Evolutionary conservation across 2,888 invertebrate species (phyloP), one percentile per base, ranked within the genome.

Genomic region (Ferdinandea cuprea): DNA sequence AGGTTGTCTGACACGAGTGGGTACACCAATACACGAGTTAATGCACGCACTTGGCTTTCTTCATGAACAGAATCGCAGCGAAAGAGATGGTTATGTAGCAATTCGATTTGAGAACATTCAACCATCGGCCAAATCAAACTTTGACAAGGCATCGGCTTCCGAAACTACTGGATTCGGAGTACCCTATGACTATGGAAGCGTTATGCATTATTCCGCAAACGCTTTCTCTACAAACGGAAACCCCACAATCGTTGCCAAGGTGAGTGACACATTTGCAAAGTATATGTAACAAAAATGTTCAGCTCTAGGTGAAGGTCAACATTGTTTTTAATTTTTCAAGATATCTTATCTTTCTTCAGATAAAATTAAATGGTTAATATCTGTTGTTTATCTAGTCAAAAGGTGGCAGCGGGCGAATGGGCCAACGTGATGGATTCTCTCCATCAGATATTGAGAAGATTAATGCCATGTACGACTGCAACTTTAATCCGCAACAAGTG

Each of bases 131-230:
- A 92, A 93, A 87, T 92, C 91, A 59, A 96, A 96, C 90, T 96
- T 96, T 89, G 93, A 93, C 84, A 96, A 95, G 89, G 93, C 94
- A 0, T 66, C 92, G n/a, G 87, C 91, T 9, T 90, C 91, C 7
- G 91, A 90, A 30, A 93, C 94, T 0, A 91, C 93, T 58, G 94
- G 93, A 11, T 95, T 92, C 88, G 95, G 95, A 0, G 93, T 96
- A 0, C 91, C 92, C 0, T 96, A 96, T 87, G 96, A 96, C 89
- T 96, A 95, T 89, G 93, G 94, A 86, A 96, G 96, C 86, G 95
- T 96, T 0, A 96, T 96, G 96, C 96, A 96, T 88, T 96, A 96
- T 89, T 96, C 96, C 0, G 92, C 93, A 21, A 94, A 93, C 52
- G 96, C 96, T 3, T 96, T 96, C 90, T 95, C 96, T 2, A 92